Conservation (phyloP, 2,113 vertebrate genomes). For the Ceyx melanurus region DNA sequence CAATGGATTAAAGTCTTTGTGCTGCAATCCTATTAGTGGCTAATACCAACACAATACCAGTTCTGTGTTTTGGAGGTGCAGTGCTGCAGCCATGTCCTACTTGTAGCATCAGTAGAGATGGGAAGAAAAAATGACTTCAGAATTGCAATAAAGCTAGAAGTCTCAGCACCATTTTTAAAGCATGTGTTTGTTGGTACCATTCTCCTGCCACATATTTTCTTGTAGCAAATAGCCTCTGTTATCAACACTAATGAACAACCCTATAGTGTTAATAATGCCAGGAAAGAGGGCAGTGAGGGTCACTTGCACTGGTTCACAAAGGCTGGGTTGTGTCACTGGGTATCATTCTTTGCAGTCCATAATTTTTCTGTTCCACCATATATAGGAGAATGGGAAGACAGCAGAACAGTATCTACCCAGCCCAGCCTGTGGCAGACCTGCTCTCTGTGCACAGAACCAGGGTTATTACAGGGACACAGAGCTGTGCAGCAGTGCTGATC, state of each 20-base stretch:
- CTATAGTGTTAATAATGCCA: background rate
- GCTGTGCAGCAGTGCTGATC: background rate
- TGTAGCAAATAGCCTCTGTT: background rate
- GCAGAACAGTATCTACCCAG: background rate
- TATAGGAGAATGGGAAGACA: background rate
- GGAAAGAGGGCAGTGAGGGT: background rate
- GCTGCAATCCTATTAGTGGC: constrained; percentile 46
- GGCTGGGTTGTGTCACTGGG: background rate
- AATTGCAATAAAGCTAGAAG: background rate
- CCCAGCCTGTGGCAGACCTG: background rate
- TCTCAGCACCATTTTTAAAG: background rate
- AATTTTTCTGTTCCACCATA: background rate
- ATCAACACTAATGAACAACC: background rate
- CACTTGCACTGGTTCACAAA: background rate
- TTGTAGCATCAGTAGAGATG: background rate
- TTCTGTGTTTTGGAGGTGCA: background rate
- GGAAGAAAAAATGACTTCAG: background rate
- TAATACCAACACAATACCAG: background rate
- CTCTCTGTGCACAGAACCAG: background rate
- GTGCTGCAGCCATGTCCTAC: background rate
- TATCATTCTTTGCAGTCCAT: background rate
- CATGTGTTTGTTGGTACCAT: background rate
- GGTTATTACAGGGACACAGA: background rate
- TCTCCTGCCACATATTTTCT: background rate
- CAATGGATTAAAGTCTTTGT: constrained; percentile 49